These are phyloP conservation scores for Halcyon leucocephala DNA, from an alignment of 2,797 vertebrate species.

Conservation along the genomic window DNA sequence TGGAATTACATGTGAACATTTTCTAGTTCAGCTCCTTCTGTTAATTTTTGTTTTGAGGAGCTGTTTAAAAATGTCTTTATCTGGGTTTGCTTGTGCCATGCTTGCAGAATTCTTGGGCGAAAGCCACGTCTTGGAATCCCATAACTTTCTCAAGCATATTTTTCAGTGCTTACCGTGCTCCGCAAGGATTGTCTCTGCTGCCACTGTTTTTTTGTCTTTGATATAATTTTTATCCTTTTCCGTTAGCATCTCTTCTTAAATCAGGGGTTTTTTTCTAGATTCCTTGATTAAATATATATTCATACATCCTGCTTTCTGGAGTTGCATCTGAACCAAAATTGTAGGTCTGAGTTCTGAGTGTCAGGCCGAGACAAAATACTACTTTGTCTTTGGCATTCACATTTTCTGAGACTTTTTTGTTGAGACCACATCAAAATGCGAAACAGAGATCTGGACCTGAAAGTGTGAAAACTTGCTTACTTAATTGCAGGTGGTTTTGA, in stretches of 20 bases:
- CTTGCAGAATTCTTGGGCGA: conserved; percentile 63
- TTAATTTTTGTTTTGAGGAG: conserved; percentile 58
- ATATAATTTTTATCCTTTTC: conserved; percentile 9
- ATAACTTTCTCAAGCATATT: conserved; percentile 54
- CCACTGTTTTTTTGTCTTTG: neutral
- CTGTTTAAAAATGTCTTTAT: conserved; percentile 64
- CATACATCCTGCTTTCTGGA: neutral
- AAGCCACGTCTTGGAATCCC: conserved; percentile 67
- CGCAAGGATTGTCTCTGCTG: neutral
- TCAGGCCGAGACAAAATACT: neutral
- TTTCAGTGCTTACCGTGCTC: neutral
- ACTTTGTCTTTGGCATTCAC: neutral
- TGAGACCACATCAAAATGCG: conserved; percentile 49
- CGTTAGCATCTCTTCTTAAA: neutral
- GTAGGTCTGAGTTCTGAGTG: neutral
- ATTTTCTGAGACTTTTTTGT: conserved; percentile 28
- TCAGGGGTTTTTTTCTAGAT: neutral
- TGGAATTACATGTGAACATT: conserved; percentile 57
- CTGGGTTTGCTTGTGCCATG: conserved; percentile 47
- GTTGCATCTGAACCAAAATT: neutral
- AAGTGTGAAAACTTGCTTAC: conserved; percentile 65
- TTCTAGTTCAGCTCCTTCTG: conserved; percentile 70
- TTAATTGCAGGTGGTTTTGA: conserved; percentile 64
- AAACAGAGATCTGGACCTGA: conserved; percentile 46
- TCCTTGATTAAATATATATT: neutral